A percentile compares a stretch with the other conserved stretches of the same genome.
These are phyloP conservation scores for Cebus imitator DNA, from an alignment of 2,113 vertebrate species.

Conservation along the genomic window DNA sequence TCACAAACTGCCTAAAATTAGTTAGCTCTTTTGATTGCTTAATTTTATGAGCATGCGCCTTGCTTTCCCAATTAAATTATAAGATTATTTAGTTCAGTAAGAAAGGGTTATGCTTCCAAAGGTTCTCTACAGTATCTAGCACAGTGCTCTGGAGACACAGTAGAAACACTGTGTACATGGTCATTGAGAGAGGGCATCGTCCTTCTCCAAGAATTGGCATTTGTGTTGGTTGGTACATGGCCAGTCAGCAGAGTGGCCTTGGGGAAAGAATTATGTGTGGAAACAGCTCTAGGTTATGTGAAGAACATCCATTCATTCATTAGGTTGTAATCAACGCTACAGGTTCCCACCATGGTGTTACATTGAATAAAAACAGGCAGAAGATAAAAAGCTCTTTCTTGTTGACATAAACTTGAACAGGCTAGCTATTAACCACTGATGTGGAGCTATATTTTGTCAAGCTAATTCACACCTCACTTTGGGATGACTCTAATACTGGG, in stretches of 20 bases:
- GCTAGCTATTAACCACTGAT: constrained; percentile 69
- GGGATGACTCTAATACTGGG: constrained; percentile 55
- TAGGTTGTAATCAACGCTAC: constrained; percentile 80
- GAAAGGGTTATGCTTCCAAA: background rate
- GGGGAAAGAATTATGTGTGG: constrained; percentile 56
- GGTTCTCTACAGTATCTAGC: background rate
- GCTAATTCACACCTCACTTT: constrained; percentile 78
- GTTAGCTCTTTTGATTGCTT: constrained; percentile 12
- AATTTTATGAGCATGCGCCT: constrained; percentile 24
- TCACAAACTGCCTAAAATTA: constrained; percentile 19
- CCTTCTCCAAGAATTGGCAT: constrained; percentile 10
- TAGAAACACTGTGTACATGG: background rate
- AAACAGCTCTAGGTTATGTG: constrained; percentile 78
- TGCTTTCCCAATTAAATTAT: constrained; percentile 1
- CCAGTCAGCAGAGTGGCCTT: constrained; percentile 56
- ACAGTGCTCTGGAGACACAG: background rate
- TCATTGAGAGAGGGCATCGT: background rate
- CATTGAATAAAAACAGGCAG: constrained; percentile 76
- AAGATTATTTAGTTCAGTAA: background rate
- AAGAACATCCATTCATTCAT: constrained; percentile 75
- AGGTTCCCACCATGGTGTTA: constrained; percentile 73
- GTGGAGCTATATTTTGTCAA: constrained; percentile 79
- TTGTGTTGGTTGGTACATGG: constrained; percentile 20
- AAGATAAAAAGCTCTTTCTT: constrained; percentile 77
- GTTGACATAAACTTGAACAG: constrained; percentile 75